These are phyloP conservation scores for Ooceraea biroi DNA, from an alignment of 1,140 invertebrate species.

Conservation along the genomic window DNA sequence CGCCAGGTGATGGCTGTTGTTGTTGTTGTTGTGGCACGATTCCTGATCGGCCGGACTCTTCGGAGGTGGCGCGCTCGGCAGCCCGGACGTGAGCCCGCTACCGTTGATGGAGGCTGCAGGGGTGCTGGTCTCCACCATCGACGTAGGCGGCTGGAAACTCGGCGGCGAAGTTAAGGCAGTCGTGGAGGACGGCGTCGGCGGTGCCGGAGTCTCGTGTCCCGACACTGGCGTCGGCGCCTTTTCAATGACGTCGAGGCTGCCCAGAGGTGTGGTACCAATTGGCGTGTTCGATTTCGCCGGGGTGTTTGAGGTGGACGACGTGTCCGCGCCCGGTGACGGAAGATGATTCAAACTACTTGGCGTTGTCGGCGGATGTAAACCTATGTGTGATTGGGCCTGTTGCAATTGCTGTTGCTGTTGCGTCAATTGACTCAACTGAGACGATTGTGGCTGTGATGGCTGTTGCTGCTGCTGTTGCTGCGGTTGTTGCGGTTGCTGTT, in stretches of 20 bases:
- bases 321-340: constrained; percentile 84
- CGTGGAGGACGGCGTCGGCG: constrained; percentile 83
- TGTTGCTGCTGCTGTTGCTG: constrained; percentile 74
- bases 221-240: constrained; percentile 83
- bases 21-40: constrained; percentile 87
- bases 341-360: constrained; percentile 84
- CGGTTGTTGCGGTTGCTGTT: constrained; percentile 79
- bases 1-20: constrained; percentile 83
- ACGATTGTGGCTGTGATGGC: constrained; percentile 68
- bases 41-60: constrained; percentile 88
- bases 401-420: constrained; percentile 77
- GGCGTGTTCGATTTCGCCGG: constrained; percentile 85
- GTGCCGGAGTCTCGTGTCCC: constrained; percentile 84
- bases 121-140: constrained; percentile 74
- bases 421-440: constrained; percentile 69
- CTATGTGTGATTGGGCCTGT: constrained; percentile 73
- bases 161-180: constrained; percentile 82
- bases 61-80: constrained; percentile 81
- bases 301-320: constrained; percentile 79
- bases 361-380: constrained; percentile 79
- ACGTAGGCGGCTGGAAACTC: constrained; percentile 71
- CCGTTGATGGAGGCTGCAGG: constrained; percentile 71
- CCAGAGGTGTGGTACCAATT: constrained; percentile 70
- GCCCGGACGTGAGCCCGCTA: constrained; percentile 64
- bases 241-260: constrained; percentile 80